A percentile compares a stretch with the other conserved stretches of the same genome.
phyloP scores from a whole-genome alignment of 1,140 invertebrate species.

The Ceratosolen solmsi region DNA sequence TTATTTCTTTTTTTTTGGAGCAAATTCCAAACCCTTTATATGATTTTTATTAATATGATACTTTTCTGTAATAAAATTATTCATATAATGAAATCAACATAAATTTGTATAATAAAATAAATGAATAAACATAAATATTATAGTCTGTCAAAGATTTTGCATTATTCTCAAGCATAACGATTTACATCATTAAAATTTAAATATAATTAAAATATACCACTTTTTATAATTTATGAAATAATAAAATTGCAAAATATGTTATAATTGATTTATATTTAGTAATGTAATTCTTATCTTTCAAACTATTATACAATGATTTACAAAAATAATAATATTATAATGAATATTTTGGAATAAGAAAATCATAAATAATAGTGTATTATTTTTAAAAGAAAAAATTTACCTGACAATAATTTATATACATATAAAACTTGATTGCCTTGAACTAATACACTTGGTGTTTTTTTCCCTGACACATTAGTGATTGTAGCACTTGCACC shows the following conservation, averaged over 20 bases:
- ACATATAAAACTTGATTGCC: slow-evolving; percentile 91
- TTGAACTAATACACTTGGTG: slow-evolving; percentile 88
- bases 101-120: neutral
- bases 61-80: slow-evolving; percentile 71
- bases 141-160: too few relatives aligned
- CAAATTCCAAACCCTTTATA: slow-evolving; percentile 79
- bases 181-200: too few relatives aligned
- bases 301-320: too few relatives aligned
- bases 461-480: slow-evolving; percentile 82
- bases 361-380: neutral
- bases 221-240: neutral
- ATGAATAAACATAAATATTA: neutral
- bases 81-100: slow-evolving; percentile 18
- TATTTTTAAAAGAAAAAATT: slow-evolving; percentile 44
- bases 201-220: too few relatives aligned
- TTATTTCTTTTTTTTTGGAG: slow-evolving; percentile 77
- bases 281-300: too few relatives aligned
- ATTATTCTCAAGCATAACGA: too few relatives aligned
- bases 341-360: neutral
- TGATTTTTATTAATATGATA: slow-evolving; percentile 80
- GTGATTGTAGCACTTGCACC: slow-evolving; percentile 89
- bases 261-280: too few relatives aligned
- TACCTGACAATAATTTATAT: slow-evolving; percentile 81
- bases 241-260: too few relatives aligned
- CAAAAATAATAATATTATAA: neutral